These are phyloP conservation scores for Nettapus auritus DNA, from an alignment of 2,113 vertebrate species.

Conservation along the genomic window DNA sequence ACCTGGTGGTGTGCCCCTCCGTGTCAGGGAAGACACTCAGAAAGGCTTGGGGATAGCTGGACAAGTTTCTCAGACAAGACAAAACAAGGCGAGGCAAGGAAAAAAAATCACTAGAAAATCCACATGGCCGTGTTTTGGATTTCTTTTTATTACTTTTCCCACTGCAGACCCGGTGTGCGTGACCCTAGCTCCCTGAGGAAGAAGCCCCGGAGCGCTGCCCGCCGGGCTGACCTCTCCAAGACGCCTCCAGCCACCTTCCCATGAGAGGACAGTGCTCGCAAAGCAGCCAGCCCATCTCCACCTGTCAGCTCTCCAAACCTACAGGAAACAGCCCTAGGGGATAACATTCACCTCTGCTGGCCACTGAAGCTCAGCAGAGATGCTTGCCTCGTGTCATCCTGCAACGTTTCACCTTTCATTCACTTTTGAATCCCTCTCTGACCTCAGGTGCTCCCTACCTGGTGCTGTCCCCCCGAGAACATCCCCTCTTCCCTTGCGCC, in stretches of 20 bases:
- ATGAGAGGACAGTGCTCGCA: background rate
- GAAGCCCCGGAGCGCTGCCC: background rate
- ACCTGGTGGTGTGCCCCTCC: background rate
- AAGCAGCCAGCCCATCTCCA: background rate
- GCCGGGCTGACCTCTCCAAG: background rate
- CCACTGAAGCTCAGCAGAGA: background rate
- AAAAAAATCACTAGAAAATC: background rate
- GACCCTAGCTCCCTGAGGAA: background rate
- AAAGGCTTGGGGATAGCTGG: background rate
- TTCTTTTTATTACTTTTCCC: background rate
- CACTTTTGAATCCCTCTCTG: background rate
- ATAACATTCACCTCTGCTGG: background rate
- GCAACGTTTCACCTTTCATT: background rate
- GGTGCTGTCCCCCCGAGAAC: background rate
- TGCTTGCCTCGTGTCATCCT: accelerated
- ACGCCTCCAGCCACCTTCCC: background rate
- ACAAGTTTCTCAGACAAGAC: background rate
- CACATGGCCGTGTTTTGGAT: background rate
- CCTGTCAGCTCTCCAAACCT: background rate
- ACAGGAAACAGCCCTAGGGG: background rate
- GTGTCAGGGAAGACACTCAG: background rate
- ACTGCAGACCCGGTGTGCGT: background rate
- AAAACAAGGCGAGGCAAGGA: background rate
- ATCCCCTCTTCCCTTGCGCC: background rate
- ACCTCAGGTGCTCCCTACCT: background rate